Evolutionary conservation across 2,797 vertebrate genomes (phyloP), one percentile per base, ranked within the genome.

Genomic region (Acanthurus leucopareius): DNA sequence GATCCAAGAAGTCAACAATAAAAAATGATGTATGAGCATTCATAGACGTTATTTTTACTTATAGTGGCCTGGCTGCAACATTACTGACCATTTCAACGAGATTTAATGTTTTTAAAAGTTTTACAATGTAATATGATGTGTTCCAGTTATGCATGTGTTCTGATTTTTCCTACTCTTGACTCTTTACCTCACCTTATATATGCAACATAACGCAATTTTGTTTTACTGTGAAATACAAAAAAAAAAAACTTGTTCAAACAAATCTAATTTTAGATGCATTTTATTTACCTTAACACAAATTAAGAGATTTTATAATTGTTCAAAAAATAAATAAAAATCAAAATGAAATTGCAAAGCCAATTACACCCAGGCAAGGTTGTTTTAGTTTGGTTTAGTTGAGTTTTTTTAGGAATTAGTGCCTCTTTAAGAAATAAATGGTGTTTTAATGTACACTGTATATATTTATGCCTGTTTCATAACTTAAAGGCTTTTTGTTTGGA

Each of bases 31-130:
- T 62, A 9, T 35, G 16, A n/a, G n/a, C 16, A 22, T 60, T 57
- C 4, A 52, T 7, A 52, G 17, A 40, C 1, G 15, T 66, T 72
- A 53, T 73, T 48, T 52, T 56, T 57, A 73, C 69, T 80, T 73
- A 63, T 57, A 73, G 74, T 74, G 63, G 28, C 59, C 65, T 58
- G 3, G 59, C 42, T 67, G 40, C 73, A 64, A 64, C 32, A 32
- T 69, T 58, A 17, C 2, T 14, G 22, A 35, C 22, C 22, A 6
- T 7, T 64, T 64, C 3, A 14, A 10, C 20, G 52, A 0, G 7
- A 42, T 35, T 71, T 22, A 6, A 8, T 28, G 47, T 67, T 70
- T 62, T 47, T 6, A 14, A 10, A 11, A 28, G 20, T 20, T 69
- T 62, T 28, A 7, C n/a, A 42, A 2, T 79, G 64, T 47, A 59